These are phyloP conservation scores for Toxotes lorentzi DNA, from an alignment of 2,797 vertebrate genomes.

Conservation along the genomic window DNA sequence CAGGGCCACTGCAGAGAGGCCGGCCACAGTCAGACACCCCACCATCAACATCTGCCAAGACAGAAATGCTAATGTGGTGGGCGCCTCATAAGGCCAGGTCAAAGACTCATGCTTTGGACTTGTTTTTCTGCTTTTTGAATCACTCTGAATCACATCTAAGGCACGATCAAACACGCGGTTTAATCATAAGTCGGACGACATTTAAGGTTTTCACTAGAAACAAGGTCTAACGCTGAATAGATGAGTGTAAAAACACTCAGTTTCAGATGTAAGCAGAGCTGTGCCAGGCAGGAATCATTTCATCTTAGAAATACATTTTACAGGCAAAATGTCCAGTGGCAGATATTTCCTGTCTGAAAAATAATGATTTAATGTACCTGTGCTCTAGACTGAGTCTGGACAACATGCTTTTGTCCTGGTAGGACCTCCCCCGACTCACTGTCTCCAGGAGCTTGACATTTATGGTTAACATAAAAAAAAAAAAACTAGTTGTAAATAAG, in stretches of 20 bases:
- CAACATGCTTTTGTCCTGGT: slow-evolving; percentile 82
- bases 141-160: slow-evolving; percentile 61
- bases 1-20: slow-evolving; percentile 70
- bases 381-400: slow-evolving; percentile 75
- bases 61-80: slow-evolving; percentile 76
- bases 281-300: slow-evolving; percentile 78
- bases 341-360: slow-evolving; percentile 84
- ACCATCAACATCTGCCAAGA: slow-evolving; percentile 68
- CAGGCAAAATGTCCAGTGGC: slow-evolving; percentile 77
- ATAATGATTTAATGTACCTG: slow-evolving; percentile 82
- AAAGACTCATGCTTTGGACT: slow-evolving; percentile 64
- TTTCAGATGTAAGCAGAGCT: slow-evolving; percentile 59
- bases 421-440: slow-evolving; percentile 78
- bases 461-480: slow-evolving; percentile 75
- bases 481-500: slow-evolving; percentile 75
- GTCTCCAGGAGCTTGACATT: slow-evolving; percentile 81
- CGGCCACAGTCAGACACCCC: slow-evolving; percentile 61
- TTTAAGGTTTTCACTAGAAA: slow-evolving; percentile 50
- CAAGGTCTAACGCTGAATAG: slow-evolving; percentile 45
- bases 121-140: slow-evolving; percentile 74
- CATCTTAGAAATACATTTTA: slow-evolving; percentile 82
- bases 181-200: slow-evolving; percentile 55
- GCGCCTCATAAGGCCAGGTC: slow-evolving; percentile 66
- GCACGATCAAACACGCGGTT: slow-evolving; percentile 62
- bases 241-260: slow-evolving; percentile 54